phyloP scores from a whole-genome alignment of 2,113 vertebrate species.

The Tor tambroides region DNA sequence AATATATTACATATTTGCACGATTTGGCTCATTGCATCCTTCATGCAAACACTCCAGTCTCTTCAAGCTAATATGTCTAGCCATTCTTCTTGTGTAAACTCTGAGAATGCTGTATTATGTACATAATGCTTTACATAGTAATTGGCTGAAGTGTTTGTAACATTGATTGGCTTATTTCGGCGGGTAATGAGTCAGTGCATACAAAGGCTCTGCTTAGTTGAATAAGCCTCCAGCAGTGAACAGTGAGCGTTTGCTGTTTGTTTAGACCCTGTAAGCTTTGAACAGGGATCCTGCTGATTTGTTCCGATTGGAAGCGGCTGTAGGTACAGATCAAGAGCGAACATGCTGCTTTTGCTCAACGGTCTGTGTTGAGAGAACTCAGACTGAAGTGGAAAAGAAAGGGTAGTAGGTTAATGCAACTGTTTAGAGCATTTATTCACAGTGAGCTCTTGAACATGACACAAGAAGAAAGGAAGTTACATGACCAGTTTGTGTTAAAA shows the following conservation, averaged over 20 bases:
- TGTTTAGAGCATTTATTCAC: conserved; percentile 53
- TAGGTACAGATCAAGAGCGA: conserved; percentile 54
- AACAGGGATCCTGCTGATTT: conserved; percentile 43
- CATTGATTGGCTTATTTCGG: conserved; percentile 60
- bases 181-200: conserved; percentile 54
- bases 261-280: conserved; percentile 28
- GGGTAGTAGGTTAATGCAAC: conserved; percentile 68
- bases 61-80: background rate
- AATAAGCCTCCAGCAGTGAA: conserved; percentile 50
- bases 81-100: conserved; percentile 44
- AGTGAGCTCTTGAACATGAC: background rate
- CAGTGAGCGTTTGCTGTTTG: conserved; percentile 44
- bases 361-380: conserved; percentile 5
- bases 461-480: background rate
- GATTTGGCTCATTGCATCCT: background rate
- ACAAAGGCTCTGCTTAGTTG: conserved; percentile 24
- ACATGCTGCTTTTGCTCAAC: conserved; percentile 29
- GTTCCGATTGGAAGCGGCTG: conserved; percentile 45
- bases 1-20: background rate
- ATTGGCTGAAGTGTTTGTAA: conserved; percentile 66
- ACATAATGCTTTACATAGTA: conserved; percentile 59
- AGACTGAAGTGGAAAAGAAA: conserved; percentile 59
- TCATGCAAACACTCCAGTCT: background rate
- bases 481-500: background rate
- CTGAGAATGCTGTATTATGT: conserved; percentile 34